Base-by-base conservation (phyloP, 2,888 invertebrate genomes). In the Acronicta leporina region DNA sequence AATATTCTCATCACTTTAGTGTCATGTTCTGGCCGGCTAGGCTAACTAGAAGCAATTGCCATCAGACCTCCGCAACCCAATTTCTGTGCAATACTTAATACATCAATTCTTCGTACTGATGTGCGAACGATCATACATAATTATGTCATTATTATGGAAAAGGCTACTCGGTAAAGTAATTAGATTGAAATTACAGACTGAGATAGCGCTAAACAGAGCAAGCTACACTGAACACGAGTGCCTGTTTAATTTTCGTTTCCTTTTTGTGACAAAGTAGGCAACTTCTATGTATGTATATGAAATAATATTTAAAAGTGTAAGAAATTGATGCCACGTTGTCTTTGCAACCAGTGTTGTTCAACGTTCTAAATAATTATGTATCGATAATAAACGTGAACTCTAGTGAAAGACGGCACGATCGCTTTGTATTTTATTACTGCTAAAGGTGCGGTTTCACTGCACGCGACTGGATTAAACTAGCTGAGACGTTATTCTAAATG, bases 341-440 rank as follows among this genome's bases (percentile, higher is more conserved):
- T 48, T 63, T 52, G 62, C 68, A 63, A 63, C 73, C 70, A 72
- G 52, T 70, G 75, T 71, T 77, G 77, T 74, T 74, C 71, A 71
- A 71, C 50, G 43, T 76, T 51, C 60, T 73, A 60, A 66, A 46
- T 62, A 52, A 66, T 50, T 50, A 54, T 54, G 11, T 72, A 62
- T 62, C 16, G 50, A 66, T 65, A 56, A 45, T 58, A 43, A 49
- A 60, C 7, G 49, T 63, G 38, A 62, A 64, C 20, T 20, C 60
- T 66, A 67, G 55, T 61, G 56, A 57, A 64, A 49, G 44, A 61
- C 40, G 60, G 63, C 68, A 71, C 61, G 66, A 63, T 65, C 40
- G 77, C 77, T 76, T 77, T 67, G 77, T 71, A 67, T 74, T 77
- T 74, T 65, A 77, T 63, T 63, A 74, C 60, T 54, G 64, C 62